These are phyloP conservation scores for Camponotus pennsylvanicus DNA, from an alignment of 1,140 invertebrate genomes.

Conservation along the genomic window DNA sequence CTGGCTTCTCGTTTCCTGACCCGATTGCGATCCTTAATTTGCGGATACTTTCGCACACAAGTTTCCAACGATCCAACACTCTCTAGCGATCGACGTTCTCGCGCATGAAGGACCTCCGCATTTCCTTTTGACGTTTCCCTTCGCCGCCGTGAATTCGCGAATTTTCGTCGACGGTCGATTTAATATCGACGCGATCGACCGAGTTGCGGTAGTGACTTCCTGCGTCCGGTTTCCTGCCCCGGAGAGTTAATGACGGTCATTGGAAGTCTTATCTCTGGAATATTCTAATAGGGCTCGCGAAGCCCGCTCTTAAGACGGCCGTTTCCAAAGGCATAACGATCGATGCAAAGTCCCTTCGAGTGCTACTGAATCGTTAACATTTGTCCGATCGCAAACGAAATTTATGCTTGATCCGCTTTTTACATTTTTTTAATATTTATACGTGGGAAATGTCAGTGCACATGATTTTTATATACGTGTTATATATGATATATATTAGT, in stretches of 20 bases:
- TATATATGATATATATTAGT: background rate
- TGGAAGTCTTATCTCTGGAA: conserved; percentile 66
- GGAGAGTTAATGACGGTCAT: conserved; percentile 62
- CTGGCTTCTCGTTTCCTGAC: conserved; percentile 11
- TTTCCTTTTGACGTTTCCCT: conserved; percentile 48
- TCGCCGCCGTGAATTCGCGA: background rate
- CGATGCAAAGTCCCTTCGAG: conserved; percentile 24
- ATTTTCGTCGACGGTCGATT: conserved; percentile 44
- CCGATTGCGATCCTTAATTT: conserved; percentile 44
- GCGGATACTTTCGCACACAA: conserved; percentile 13
- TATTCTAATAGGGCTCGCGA: conserved; percentile 60
- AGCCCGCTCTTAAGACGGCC: conserved; percentile 32
- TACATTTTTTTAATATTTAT: conserved; percentile 20
- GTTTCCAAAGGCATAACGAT: conserved; percentile 34
- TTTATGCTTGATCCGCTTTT: conserved; percentile 29
- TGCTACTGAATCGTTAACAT: conserved; percentile 29
- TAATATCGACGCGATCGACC: conserved; percentile 51
- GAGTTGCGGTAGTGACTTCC: conserved; percentile 36
- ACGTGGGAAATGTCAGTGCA: background rate
- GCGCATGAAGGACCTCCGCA: background rate
- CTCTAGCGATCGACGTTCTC: background rate
- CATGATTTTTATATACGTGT: background rate
- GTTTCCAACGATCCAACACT: background rate
- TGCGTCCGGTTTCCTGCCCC: conserved; percentile 60
- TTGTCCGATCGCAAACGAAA: conserved; percentile 33